These are phyloP conservation scores for Steatornis caripensis DNA, from an alignment of 2,113 vertebrate genomes.

Conservation along the genomic window DNA sequence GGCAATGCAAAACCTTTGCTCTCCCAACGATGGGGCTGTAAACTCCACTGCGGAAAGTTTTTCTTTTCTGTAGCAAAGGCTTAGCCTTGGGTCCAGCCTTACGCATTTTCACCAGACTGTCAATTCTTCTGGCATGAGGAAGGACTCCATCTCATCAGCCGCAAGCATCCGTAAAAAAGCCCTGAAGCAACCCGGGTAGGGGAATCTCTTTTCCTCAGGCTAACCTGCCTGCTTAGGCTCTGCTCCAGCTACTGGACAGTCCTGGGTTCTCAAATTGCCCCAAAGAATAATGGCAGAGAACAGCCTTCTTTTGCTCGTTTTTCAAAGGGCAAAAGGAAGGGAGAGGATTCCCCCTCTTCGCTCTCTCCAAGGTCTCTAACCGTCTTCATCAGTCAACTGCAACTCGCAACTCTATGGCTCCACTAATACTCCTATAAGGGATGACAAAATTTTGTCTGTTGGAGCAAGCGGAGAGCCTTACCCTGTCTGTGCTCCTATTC, in stretches of 20 bases:
- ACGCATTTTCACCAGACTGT: not conserved
- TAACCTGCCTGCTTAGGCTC: not conserved
- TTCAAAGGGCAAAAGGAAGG: not conserved
- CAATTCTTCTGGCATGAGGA: rapidly evolving
- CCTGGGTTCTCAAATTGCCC: not conserved
- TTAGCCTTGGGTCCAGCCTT: not conserved
- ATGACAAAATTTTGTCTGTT: not conserved
- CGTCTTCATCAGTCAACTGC: not conserved
- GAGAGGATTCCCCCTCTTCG: not conserved
- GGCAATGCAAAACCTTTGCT: not conserved
- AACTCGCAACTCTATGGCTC: not conserved
- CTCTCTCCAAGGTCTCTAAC: not conserved
- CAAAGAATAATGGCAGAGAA: not conserved
- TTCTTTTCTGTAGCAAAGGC: not conserved
- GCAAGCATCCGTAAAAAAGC: not conserved
- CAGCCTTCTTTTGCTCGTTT: too few relatives aligned
- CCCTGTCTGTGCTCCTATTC: too few relatives aligned
- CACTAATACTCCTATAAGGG: not conserved
- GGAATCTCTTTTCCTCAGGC: not conserved
- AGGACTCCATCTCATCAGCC: not conserved
- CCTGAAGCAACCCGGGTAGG: not conserved
- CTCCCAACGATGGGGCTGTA: rapidly evolving
- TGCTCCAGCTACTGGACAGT: not conserved
- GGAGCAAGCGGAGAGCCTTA: not conserved
- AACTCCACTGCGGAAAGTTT: not conserved